phyloP scores from a whole-genome alignment of 1,140 invertebrate genomes.

The Physella acuta region DNA sequence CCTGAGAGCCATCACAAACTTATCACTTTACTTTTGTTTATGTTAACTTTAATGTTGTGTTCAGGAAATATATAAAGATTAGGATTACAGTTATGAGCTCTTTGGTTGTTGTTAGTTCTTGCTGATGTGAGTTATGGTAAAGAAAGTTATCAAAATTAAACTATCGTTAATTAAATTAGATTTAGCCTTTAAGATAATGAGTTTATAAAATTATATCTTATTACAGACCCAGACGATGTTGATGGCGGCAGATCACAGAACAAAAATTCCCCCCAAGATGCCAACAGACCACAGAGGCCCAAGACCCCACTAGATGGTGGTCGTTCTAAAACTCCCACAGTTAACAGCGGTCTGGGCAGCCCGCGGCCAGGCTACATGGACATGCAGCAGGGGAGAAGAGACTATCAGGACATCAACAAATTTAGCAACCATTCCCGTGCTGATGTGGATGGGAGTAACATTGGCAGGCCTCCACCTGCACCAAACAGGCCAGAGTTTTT shows the following conservation, averaged over 20 bases:
- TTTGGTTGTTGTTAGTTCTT: no score
- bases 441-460: conserved; percentile 20
- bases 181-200: no score
- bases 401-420: conserved; percentile 26
- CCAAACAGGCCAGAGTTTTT: conserved; percentile 39
- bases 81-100: no score
- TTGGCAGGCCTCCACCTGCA: conserved; percentile 42
- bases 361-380: conserved; percentile 31
- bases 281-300: conserved; percentile 24
- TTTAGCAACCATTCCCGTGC: conserved; percentile 32
- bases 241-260: conserved; percentile 27
- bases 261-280: conserved; percentile 25
- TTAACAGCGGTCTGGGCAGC: conserved; percentile 14
- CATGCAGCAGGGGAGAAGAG: conserved; percentile 36
- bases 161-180: no score
- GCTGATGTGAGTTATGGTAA: no score
- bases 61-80: no score
- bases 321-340: conserved; percentile 23
- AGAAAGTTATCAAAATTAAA: no score
- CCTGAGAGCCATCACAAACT: no score
- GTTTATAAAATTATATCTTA: neutral
- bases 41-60: no score
- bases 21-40: no score
- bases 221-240: conserved; percentile 40
- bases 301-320: conserved; percentile 46